These are phyloP conservation scores for Origma solitaria DNA, from an alignment of 2,113 vertebrate species.

Conservation along the genomic window DNA sequence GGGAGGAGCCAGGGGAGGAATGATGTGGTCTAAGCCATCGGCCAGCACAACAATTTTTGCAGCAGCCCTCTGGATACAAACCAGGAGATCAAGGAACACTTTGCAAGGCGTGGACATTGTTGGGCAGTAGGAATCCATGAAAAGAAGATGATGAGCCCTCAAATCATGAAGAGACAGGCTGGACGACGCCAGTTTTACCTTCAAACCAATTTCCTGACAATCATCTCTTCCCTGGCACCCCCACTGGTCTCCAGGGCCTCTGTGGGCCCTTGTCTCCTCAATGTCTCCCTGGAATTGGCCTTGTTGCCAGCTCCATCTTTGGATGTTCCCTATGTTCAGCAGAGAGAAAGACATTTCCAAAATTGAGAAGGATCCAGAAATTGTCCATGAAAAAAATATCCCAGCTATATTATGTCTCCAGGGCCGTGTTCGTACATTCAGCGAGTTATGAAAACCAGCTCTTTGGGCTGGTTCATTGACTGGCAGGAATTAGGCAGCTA, in stretches of 20 bases:
- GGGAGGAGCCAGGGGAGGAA: background rate
- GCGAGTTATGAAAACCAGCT: background rate
- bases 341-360: background rate
- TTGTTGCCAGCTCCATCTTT: background rate
- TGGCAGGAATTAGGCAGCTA: constrained; percentile 34
- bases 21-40: constrained; percentile 19
- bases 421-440: background rate
- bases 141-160: constrained; percentile 12
- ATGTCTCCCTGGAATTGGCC: background rate
- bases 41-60: background rate
- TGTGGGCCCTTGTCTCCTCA: background rate
- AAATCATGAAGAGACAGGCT: background rate
- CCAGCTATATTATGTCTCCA: background rate
- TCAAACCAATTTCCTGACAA: background rate
- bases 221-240: background rate
- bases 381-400: background rate
- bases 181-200: constrained; percentile 29
- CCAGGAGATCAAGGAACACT: constrained; percentile 26
- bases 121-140: constrained; percentile 9
- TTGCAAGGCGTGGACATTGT: background rate
- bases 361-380: background rate
- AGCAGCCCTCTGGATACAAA: constrained; percentile 30
- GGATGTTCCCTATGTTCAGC: background rate
- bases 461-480: constrained; percentile 40
- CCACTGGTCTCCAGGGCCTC: background rate